phyloP scores from a whole-genome alignment of 1,140 invertebrate genomes.

The Artemia franciscana region DNA sequence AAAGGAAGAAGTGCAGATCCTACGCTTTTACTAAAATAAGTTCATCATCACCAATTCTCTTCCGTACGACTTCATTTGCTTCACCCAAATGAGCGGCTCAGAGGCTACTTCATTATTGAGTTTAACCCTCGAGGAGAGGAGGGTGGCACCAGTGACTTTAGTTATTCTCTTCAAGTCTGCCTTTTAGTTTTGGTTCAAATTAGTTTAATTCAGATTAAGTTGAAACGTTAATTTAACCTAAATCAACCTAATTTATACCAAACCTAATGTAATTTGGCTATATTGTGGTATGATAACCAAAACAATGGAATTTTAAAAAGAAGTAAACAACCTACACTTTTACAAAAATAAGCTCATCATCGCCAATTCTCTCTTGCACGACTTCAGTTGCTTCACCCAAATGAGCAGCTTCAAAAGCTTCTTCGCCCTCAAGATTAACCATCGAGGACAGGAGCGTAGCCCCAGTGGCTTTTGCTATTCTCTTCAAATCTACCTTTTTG shows the following conservation, averaged over 20 bases:
- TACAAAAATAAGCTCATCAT: constrained; percentile 93
- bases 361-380: constrained; percentile 79
- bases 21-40: constrained; percentile 87
- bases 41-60: constrained; percentile 92
- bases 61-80: constrained; percentile 86
- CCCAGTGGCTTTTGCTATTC: constrained; percentile 98
- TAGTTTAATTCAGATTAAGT: too few relatives aligned
- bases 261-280: background rate
- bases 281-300: background rate
- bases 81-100: constrained; percentile 76
- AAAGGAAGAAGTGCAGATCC: constrained; percentile 13
- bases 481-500: constrained; percentile 83
- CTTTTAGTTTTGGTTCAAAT: too few relatives aligned
- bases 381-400: constrained; percentile 93
- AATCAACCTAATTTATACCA: too few relatives aligned
- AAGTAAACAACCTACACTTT: constrained; percentile 42
- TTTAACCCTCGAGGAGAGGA: constrained; percentile 78
- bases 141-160: constrained; percentile 90
- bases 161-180: constrained; percentile 88
- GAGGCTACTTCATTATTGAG: constrained; percentile 91
- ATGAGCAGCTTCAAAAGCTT: constrained; percentile 72
- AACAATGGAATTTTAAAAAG: background rate
- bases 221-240: too few relatives aligned
- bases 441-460: constrained; percentile 74
- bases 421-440: constrained; percentile 88